A percentile compares a stretch with the other conserved stretches of the same genome.
Evolutionary conservation across 2,113 vertebrate genomes (phyloP).

Genomic region (Campylorhamphus procurvoides): DNA sequence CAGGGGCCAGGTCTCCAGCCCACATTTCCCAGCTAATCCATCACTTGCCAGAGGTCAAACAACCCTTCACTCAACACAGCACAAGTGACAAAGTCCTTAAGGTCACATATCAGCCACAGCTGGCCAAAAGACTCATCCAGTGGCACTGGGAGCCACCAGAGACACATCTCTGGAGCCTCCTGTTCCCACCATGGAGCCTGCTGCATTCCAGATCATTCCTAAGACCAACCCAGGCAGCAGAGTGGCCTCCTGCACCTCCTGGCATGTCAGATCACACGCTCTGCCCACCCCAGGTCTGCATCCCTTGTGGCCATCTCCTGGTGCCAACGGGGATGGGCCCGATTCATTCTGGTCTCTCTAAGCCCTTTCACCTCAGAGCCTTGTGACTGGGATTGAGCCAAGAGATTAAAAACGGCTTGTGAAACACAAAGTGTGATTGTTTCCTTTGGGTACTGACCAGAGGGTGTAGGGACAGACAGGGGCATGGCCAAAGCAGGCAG

Average conservation of each 20-base stretch:
- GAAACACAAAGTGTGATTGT: neutral
- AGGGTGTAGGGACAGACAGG: neutral
- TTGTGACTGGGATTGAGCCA: neutral
- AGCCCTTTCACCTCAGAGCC: neutral
- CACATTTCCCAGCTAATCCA: neutral
- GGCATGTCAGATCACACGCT: accelerated
- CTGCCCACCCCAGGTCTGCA: neutral
- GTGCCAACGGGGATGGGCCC: accelerated
- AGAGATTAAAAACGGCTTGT: neutral
- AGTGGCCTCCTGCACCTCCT: neutral
- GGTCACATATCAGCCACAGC: neutral
- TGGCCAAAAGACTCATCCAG: accelerated
- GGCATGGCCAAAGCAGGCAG: accelerated
- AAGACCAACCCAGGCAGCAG: neutral
- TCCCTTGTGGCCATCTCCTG: accelerated
- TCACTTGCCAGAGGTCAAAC: neutral
- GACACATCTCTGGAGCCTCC: neutral
- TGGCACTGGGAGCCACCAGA: neutral
- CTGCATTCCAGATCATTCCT: neutral
- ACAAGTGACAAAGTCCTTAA: neutral
- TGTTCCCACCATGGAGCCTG: accelerated
- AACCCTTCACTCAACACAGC: neutral
- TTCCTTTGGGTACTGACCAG: neutral
- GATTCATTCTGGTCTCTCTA: accelerated
- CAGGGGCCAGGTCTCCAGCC: neutral